Base-by-base conservation (phyloP, 2,888 invertebrate genomes). In the Beris morrisii region DNA sequence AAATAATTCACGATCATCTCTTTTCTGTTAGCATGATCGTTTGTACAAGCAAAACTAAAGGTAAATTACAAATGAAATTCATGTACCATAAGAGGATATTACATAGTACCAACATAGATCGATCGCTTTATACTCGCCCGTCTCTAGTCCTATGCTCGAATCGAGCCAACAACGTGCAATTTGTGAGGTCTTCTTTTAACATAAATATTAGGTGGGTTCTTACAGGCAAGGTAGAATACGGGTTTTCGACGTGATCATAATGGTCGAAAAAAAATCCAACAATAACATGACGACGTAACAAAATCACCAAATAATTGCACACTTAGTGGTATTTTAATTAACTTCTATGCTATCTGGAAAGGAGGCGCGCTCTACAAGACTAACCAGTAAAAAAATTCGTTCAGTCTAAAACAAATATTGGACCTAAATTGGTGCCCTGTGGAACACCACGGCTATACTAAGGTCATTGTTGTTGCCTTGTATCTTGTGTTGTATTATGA, bases 331-430 rank as follows among this genome's bases (percentile, higher is more conserved):
- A 45, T 58, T 58, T 58, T 58, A 30, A 58, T 58, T 58, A 22
- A 13, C 11, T 54, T 54, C 43, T 9, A 56, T 56, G 22, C 22
- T 4, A n/a, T n/a, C 44, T n/a, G 4, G 11, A 15, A 48, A 15
- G 15, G 5, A 38, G 38, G 38, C 1, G 15, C 15, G 15, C 15
- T 48, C 48, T 48, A 15, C 48, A 48, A 48, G 15, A 48, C 12
- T 6, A 12, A 48, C 15, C n/a, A n/a, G 15, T 11, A 48, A 12
- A 13, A 7, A 45, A 58, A 54, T 53, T 54, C 31, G 64, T 11
- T 43, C 64, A 50, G 52, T 13, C 50, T 61, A 65, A 68, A 68
- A 68, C 65, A 63, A 68, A 65, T 63, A 68, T 68, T 63, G 63
- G 63, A 7, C 63, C 63, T 13, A 68, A 68, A 68, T 63, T 68